These are phyloP conservation scores for Halictus quadricinctus DNA, from an alignment of 2,888 invertebrate genomes.

Conservation along the genomic window DNA sequence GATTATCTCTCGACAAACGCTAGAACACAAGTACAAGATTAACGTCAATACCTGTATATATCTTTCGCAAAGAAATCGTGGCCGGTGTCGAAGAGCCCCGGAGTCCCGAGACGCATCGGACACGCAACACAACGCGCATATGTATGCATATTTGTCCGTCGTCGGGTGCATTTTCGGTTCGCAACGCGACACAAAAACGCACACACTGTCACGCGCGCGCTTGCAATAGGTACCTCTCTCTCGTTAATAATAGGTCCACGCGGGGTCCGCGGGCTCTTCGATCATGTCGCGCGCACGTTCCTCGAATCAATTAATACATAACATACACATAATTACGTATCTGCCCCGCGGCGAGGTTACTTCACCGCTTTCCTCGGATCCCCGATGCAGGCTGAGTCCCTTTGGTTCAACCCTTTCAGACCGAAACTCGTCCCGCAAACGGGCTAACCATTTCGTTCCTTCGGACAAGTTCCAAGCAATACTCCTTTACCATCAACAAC, in stretches of 20 bases:
- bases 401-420: constrained; percentile 13
- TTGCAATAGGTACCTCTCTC: constrained; percentile 54
- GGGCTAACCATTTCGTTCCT: neutral
- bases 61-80: constrained; percentile 19
- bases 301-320: constrained; percentile 38
- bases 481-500: neutral
- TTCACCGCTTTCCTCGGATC: constrained; percentile 24
- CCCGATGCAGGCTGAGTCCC: constrained; percentile 27
- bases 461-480: neutral
- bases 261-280: constrained; percentile 26
- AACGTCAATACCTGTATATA: constrained; percentile 63
- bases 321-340: constrained; percentile 9
- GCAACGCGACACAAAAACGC: constrained; percentile 50
- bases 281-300: constrained; percentile 4
- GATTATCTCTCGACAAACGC: constrained; percentile 29
- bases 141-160: neutral
- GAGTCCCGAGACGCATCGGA: constrained; percentile 11
- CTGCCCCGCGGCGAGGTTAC: constrained; percentile 20
- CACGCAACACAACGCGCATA: neutral
- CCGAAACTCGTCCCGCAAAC: neutral
- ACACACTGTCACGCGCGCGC: constrained; percentile 59
- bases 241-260: constrained; percentile 40
- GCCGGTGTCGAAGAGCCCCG: constrained; percentile 26
- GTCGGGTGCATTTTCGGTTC: constrained; percentile 32
- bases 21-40: constrained; percentile 59